Evolutionary conservation across 2,888 invertebrate genomes (phyloP), one percentile per base, ranked within the genome.

Genomic region (Schizotus pectinicornis): DNA sequence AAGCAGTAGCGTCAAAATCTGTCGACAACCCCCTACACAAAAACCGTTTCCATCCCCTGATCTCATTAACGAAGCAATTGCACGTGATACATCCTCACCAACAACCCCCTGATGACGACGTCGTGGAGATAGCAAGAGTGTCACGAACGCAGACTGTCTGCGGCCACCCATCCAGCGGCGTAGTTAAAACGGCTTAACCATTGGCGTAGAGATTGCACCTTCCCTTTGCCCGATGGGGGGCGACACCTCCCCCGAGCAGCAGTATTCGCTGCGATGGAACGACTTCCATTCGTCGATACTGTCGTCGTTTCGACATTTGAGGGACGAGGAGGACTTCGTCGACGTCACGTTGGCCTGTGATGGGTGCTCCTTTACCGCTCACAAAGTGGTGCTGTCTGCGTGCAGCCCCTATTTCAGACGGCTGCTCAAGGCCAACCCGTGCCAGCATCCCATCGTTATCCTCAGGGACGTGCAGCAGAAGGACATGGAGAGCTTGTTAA

Each of bases 341-440:
- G 95, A 95, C 80, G 94, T 94, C 74, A 95, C 95, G 56, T 85
- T 95, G 71, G 95, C 95, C 72, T 95, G 94, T 84, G 94, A 94
- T 76, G 90, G 90, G 63, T 89, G 90, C 72, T 92, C 91, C 62
- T 94, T 94, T 80, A 91, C 91, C 67, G 94, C 94, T 59, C 94
- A 95, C 83, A 94, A 93, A 85, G 87, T 85, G 72, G 95, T 95
- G 71, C 84, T 95, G 65, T 94, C 94, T 66, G 95, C 95, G 63
- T 95, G 95, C 85, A 94, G 94, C 81, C 94, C 94, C 41, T 95
- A 94, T 81, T 95, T 95, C 83, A 86, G 92, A 74, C 87, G 90
- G 76, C 83, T 95, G 71, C 84, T 94, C 74, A 94, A 94, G 81
- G 92, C 92, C 53, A 94, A 94, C 80, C 94, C 94, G 64, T 94